Percentiles rank a stretch among this genome's conserved stretches.
phyloP scores from a whole-genome alignment of 2,113 vertebrate species.

The Hepsetus odoe region DNA sequence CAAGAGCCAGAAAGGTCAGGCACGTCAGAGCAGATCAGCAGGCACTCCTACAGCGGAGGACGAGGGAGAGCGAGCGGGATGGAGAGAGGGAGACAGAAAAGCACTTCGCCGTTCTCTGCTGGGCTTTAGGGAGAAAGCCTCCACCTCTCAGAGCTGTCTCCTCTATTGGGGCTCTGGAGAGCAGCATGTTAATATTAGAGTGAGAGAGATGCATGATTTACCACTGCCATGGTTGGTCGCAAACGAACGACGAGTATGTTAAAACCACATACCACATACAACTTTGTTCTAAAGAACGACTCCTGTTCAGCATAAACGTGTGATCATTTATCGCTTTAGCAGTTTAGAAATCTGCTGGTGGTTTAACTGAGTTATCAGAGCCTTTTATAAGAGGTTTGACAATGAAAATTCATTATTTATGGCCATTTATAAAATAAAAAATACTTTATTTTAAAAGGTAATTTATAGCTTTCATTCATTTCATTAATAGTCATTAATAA shows the following conservation, averaged over 20 bases:
- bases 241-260: not conserved
- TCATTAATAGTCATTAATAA: no score
- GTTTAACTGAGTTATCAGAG: no score
- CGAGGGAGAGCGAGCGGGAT: slow-evolving; percentile 18
- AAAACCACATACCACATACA: not conserved
- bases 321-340: no score
- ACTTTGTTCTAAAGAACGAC: not conserved
- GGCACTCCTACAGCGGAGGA: slow-evolving; percentile 56
- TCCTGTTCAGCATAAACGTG: not conserved
- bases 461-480: no score
- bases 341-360: no score
- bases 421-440: no score
- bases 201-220: slow-evolving; percentile 36
- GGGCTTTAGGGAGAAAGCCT: slow-evolving; percentile 49
- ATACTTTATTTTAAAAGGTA: no score
- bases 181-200: slow-evolving; percentile 54
- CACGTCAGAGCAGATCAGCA: slow-evolving; percentile 72
- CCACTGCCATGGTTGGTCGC: not conserved
- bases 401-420: no score
- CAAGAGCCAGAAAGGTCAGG: slow-evolving; percentile 73
- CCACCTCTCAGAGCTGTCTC: slow-evolving; percentile 59
- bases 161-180: slow-evolving; percentile 55
- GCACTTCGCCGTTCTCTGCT: slow-evolving; percentile 38
- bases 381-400: not conserved
- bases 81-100: slow-evolving; percentile 8